These are phyloP conservation scores for Baronia brevicornis DNA, from an alignment of 2,888 invertebrate genomes.

Conservation along the genomic window DNA sequence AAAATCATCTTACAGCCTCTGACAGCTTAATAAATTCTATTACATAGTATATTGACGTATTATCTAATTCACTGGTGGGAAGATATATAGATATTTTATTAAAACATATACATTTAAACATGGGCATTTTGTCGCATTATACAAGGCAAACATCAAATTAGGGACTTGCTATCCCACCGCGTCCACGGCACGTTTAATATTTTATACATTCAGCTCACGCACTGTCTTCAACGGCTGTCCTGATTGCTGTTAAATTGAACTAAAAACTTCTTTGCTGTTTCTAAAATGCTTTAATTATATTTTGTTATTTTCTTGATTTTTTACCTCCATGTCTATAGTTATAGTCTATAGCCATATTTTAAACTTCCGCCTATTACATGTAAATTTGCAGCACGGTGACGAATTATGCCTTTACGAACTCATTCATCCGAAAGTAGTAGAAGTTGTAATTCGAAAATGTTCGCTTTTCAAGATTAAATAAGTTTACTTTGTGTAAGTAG, in stretches of 20 bases:
- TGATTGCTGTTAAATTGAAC: constrained; percentile 76
- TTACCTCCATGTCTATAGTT: too few relatives aligned
- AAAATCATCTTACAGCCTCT: too few relatives aligned
- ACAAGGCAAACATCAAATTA: constrained; percentile 56
- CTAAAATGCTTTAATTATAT: constrained; percentile 70
- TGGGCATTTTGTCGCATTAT: constrained; percentile 19
- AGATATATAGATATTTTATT: too few relatives aligned
- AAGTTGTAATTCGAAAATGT: constrained; percentile 48
- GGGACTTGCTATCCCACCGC: constrained; percentile 45
- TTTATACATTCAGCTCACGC: constrained; percentile 71
- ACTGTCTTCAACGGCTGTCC: constrained; percentile 69
- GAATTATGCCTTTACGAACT: constrained; percentile 23
- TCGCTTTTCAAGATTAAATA: constrained; percentile 62
- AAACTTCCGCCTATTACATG: too few relatives aligned
- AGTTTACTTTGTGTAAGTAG: constrained; percentile 57
- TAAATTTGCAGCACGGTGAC: too few relatives aligned
- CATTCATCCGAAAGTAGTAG: constrained; percentile 34
- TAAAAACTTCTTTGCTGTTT: constrained; percentile 73
- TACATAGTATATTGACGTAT: too few relatives aligned
- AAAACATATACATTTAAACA: constrained; percentile 6
- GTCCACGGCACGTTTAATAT: constrained; percentile 64
- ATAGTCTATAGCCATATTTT: too few relatives aligned
- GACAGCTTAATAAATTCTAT: too few relatives aligned
- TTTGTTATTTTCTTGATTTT: constrained; percentile 43
- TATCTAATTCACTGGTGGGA: too few relatives aligned